Percentiles rank a stretch among this genome's conserved stretches.
Conservation (phyloP, 2,888 invertebrate species). For the Agriopis aurantiaria region DNA sequence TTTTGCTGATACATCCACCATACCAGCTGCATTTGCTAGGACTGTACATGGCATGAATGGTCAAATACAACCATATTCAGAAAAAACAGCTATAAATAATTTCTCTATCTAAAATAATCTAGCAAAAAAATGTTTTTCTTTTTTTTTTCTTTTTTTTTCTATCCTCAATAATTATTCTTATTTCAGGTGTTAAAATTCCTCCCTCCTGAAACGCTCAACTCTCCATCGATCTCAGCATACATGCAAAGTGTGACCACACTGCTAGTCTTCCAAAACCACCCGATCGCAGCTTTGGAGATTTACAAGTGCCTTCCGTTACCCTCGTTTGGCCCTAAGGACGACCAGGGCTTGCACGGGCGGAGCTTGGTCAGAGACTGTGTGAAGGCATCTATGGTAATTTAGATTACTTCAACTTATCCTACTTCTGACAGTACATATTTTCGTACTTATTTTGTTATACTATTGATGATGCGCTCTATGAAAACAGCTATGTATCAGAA, state of each 20-base stretch:
- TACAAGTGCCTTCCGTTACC: conserved; percentile 79
- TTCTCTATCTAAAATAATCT: too few species aligned
- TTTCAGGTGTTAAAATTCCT: conserved; percentile 52
- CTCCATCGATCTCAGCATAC: conserved; percentile 76
- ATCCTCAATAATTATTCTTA: not conserved
- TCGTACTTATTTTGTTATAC: too few species aligned
- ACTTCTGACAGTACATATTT: too few species aligned
- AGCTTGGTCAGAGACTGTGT: conserved; percentile 87
- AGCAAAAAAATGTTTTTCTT: too few species aligned
- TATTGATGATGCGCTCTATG: too few species aligned
- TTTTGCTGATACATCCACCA: too few species aligned
- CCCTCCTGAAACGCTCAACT: conserved; percentile 60
- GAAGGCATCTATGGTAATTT: conserved; percentile 79
- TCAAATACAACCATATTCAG: too few species aligned
- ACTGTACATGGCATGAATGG: too few species aligned
- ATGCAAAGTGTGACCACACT: conserved; percentile 83
- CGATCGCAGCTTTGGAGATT: conserved; percentile 80
- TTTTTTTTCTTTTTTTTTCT: too few species aligned
- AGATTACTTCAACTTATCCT: not conserved
- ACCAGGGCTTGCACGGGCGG: conserved; percentile 84
- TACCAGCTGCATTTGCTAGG: too few species aligned
- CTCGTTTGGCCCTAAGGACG: conserved; percentile 80
- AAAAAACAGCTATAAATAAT: too few species aligned
- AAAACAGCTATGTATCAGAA: too few species aligned
- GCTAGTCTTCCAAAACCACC: conserved; percentile 81